These are phyloP conservation scores for Columba livia DNA, from an alignment of 2,113 vertebrate genomes.

Conservation along the genomic window DNA sequence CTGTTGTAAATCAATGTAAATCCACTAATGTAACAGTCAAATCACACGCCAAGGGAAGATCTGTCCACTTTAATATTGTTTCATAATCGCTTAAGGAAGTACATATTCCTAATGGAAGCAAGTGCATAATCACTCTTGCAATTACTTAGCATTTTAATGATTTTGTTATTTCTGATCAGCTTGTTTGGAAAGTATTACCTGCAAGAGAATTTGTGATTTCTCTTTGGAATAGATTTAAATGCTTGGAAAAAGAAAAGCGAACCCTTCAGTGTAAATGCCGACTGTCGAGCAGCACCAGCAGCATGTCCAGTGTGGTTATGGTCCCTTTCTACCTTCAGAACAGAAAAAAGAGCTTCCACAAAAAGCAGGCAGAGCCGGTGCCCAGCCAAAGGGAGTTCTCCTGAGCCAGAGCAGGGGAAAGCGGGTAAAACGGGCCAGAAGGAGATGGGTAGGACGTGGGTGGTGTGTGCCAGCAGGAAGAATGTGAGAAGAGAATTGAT, in stretches of 20 bases:
- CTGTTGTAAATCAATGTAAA: neutral
- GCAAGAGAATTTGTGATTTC: neutral
- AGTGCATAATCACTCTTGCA: neutral
- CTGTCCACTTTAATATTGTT: neutral
- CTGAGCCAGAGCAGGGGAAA: neutral
- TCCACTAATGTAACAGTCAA: neutral
- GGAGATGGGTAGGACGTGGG: neutral
- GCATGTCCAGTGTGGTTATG: neutral
- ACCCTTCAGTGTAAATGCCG: neutral
- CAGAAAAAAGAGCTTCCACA: neutral
- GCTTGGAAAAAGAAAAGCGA: neutral
- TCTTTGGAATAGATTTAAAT: neutral
- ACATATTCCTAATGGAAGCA: neutral
- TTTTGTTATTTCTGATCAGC: neutral
- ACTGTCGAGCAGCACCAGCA: neutral
- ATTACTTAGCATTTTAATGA: neutral
- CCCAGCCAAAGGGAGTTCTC: neutral
- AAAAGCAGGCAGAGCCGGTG: neutral
- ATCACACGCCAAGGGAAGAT: neutral
- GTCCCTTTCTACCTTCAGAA: neutral
- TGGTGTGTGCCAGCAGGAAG: neutral
- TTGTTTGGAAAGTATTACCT: neutral
- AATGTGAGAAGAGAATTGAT: neutral
- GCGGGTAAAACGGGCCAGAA: constrained; percentile 22
- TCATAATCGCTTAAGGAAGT: neutral